A percentile compares a stretch with the other conserved stretches of the same genome.
Evolutionary conservation across 1,140 invertebrate species (phyloP).

Genomic region (Ylistrum balloti): DNA sequence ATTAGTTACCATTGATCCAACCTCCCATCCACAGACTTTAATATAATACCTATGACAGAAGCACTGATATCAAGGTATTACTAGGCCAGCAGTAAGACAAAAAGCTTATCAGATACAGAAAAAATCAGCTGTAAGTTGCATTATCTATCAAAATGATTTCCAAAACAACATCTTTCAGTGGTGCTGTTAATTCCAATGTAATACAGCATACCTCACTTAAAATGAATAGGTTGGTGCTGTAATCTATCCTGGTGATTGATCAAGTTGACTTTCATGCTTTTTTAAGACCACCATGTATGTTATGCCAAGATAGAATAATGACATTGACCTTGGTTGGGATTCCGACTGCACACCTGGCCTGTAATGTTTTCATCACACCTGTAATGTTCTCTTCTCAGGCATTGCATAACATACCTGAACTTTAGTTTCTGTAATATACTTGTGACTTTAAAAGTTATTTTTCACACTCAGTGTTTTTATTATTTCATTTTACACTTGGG

Average conservation of each 20-base stretch:
- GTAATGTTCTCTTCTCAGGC: not conserved
- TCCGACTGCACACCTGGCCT: not conserved
- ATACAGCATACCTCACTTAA: slow-evolving; percentile 34
- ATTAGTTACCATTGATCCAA: not conserved
- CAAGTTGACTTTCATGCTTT: slow-evolving; percentile 22
- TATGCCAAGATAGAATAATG: not conserved
- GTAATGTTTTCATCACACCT: not conserved
- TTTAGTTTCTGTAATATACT: not conserved
- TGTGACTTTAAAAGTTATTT: not conserved
- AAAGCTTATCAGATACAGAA: slow-evolving; percentile 39
- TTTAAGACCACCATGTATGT: slow-evolving; percentile 34
- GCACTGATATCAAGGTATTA: not conserved
- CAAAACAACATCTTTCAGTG: slow-evolving; percentile 17
- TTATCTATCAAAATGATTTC: slow-evolving; percentile 12
- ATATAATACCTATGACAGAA: not conserved
- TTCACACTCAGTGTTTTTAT: not conserved
- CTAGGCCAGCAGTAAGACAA: not conserved
- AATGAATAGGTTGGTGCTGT: slow-evolving; percentile 2
- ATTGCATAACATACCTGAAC: not conserved
- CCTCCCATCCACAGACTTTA: not conserved
- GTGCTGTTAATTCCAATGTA: not conserved
- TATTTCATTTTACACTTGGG: no score
- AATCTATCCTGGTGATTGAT: slow-evolving; percentile 24
- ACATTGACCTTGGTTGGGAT: not conserved
- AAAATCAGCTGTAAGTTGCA: not conserved